Evolutionary conservation across 2,797 vertebrate species (phyloP).

Genomic region (Halcyon badia): DNA sequence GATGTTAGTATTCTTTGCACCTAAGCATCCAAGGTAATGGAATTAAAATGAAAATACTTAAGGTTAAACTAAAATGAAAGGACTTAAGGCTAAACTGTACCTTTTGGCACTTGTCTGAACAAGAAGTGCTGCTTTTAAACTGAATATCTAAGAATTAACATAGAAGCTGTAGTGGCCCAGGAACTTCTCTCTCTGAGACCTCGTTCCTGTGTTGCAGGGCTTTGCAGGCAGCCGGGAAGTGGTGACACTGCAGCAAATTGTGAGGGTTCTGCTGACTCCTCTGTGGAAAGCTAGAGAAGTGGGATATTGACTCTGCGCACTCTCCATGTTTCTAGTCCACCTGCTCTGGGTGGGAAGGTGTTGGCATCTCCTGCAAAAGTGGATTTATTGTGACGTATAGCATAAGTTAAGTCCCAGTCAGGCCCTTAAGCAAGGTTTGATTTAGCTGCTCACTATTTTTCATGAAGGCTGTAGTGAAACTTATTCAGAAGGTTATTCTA

Average conservation of each 20-base stretch:
- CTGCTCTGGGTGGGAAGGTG: conserved; percentile 26
- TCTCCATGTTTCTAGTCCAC: background rate
- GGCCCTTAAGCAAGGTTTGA: conserved; percentile 5
- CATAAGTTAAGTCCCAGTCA: background rate
- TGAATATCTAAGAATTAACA: background rate
- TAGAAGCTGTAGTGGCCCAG: background rate
- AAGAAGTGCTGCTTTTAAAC: background rate
- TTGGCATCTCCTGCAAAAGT: background rate
- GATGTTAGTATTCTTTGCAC: background rate
- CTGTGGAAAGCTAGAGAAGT: background rate
- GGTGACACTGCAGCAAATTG: background rate
- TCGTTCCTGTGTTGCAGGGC: background rate
- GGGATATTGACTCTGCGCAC: background rate
- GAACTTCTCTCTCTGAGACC: background rate
- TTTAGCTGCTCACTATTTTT: background rate
- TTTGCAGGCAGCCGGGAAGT: background rate
- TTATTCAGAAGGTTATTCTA: conserved; percentile 42
- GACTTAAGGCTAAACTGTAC: background rate
- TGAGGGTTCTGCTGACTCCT: background rate
- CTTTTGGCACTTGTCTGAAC: background rate
- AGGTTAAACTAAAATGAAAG: background rate
- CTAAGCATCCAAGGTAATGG: background rate
- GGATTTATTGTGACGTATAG: background rate
- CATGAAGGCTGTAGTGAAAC: background rate
- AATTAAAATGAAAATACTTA: background rate